Evolutionary conservation across 2,888 invertebrate species (phyloP), one percentile per base, ranked within the genome.

Genomic region (Hirtodrosophila alboralis): DNA sequence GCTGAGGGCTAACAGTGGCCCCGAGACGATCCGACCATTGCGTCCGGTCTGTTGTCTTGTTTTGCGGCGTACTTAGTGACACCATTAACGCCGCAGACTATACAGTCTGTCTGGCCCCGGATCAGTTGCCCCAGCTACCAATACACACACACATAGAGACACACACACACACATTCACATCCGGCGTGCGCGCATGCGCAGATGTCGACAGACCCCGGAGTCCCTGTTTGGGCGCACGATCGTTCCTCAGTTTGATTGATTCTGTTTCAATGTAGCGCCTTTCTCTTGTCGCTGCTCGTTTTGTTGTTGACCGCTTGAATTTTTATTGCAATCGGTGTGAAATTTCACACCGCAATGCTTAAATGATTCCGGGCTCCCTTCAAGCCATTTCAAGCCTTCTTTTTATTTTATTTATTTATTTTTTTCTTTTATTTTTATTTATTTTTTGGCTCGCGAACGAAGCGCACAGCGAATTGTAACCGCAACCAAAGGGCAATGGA

Each of bases 341-440:
- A 89, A 89, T 90, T 90, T 89, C 89, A 89, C 89, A 89, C 89
- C 89, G 86, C 81, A 87, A 86, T 87, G 89, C 87, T 86, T 87
- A 86, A 89, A 87, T 89, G 88, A 87, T 86, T 88, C 77, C 80
- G 62, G 62, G 49, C 56, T 38, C 57, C 60, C 47, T 53, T 43
- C 43, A 33, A 37, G 28, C 44, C 23, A 26, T 21, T 23, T 53
- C 23, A n/a, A n/a, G n/a, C n/a, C n/a, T n/a, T n/a, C n/a, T n/a
- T n/a, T n/a, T n/a, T n/a, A n/a, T n/a, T n/a, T n/a, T n/a, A n/a
- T n/a, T n/a, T n/a, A n/a, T n/a, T n/a, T n/a, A n/a, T n/a, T n/a
- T n/a, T n/a, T n/a, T n/a, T n/a, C n/a, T n/a, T n/a, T n/a, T n/a
- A n/a, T n/a, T n/a, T n/a, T n/a, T n/a, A n/a, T n/a, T 34, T 23